Evolutionary conservation across 2,888 invertebrate species (phyloP).

Genomic region (Stegana nigrithorax): DNA sequence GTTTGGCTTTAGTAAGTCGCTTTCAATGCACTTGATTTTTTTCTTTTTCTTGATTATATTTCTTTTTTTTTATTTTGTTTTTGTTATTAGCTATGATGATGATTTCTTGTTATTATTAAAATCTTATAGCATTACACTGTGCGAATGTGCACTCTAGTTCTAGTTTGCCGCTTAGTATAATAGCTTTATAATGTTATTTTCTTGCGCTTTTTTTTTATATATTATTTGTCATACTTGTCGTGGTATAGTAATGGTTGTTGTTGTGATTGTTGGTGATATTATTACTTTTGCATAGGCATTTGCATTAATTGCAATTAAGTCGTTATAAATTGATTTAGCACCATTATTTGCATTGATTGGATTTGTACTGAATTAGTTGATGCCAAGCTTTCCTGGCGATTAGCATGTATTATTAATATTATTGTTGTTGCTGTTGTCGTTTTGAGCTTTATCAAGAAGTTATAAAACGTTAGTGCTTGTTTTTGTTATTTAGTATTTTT

Average conservation of each 20-base stretch:
- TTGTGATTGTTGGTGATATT: constrained; percentile 29
- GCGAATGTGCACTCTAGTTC: constrained; percentile 12
- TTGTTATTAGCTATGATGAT: not conserved
- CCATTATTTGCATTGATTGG: constrained; percentile 42
- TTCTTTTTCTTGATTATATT: not conserved
- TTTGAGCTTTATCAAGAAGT: constrained; percentile 4
- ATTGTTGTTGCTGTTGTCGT: not conserved
- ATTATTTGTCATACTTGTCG: constrained; percentile 35
- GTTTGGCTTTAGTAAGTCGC: too few relatives aligned
- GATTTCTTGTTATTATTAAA: not conserved
- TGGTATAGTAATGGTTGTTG: constrained; percentile 31
- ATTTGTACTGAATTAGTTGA: constrained; percentile 13
- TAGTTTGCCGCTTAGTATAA: constrained; percentile 10
- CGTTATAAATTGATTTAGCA: constrained; percentile 60
- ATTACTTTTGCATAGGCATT: constrained; percentile 50
- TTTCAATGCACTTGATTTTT: not conserved
- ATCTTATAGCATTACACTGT: not conserved
- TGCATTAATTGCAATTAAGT: constrained; percentile 57
- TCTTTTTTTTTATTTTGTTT: not conserved
- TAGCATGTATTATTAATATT: too few relatives aligned
- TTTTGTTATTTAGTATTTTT: constrained; percentile 18
- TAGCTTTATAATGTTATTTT: constrained; percentile 10
- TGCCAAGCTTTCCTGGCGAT: not conserved
- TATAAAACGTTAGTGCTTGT: constrained; percentile 15
- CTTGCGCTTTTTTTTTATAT: constrained; percentile 25